These are phyloP conservation scores for Hippocampus zosterae DNA, from an alignment of 2,113 vertebrate genomes.

Conservation along the genomic window DNA sequence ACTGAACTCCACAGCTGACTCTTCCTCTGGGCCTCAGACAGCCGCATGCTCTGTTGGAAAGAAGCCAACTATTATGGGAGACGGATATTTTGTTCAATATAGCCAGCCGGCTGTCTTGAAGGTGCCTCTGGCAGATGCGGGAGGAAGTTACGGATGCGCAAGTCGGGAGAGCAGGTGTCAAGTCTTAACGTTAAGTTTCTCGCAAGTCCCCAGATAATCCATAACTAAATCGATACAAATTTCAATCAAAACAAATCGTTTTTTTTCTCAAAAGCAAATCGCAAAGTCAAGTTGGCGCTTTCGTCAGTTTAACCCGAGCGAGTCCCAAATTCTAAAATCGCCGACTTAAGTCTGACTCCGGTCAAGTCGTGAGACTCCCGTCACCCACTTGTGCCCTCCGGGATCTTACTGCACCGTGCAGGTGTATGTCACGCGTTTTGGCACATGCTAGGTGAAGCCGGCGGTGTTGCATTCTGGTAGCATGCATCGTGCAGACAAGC, in stretches of 20 bases:
- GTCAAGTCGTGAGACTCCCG: not conserved
- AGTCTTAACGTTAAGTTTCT: not conserved
- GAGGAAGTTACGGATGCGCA: not conserved
- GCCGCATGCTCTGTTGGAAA: slow-evolving; percentile 24
- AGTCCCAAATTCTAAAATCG: not conserved
- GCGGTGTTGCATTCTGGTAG: not conserved
- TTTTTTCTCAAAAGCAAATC: not conserved
- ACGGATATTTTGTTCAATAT: not conserved
- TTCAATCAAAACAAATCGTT: too few relatives aligned
- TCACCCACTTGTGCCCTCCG: not conserved
- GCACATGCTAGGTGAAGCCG: slow-evolving; percentile 15
- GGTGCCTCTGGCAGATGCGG: not conserved
- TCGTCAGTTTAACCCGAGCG: not conserved
- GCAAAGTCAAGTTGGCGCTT: not conserved
- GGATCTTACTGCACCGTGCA: not conserved
- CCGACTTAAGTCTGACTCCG: not conserved
- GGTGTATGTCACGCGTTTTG: not conserved
- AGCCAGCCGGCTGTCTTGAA: not conserved
- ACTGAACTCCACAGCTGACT: slow-evolving; percentile 87
- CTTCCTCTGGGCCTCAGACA: slow-evolving; percentile 78
- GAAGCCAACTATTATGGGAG: slow-evolving; percentile 47
- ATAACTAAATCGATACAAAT: too few relatives aligned
- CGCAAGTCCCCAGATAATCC: too few relatives aligned
- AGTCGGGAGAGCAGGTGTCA: not conserved
- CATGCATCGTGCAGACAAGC: not conserved